Conservation (phyloP, 2,888 invertebrate species). For the Baccha elongata region DNA sequence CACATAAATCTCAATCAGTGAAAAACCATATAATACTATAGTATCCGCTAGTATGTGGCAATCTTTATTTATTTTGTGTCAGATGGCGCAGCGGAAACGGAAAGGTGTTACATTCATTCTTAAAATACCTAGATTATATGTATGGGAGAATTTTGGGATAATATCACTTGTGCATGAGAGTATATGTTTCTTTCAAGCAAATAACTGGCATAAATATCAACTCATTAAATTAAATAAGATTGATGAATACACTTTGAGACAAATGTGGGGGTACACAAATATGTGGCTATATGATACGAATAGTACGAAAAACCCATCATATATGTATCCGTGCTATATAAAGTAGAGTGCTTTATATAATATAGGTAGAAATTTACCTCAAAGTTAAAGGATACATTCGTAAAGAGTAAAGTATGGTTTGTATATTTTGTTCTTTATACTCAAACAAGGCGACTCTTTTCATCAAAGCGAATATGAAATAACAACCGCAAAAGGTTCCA, state of each 20-base stretch:
- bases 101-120: background rate
- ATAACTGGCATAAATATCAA: slow-evolving; percentile 63
- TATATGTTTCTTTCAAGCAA: slow-evolving; percentile 34
- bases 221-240: slow-evolving; percentile 71
- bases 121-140: background rate
- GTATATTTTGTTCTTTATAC: slow-evolving; percentile 1
- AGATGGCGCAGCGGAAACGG: slow-evolving; percentile 11
- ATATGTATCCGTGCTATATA: background rate
- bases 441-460: background rate
- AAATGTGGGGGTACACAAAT: slow-evolving; percentile 34
- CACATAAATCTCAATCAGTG: slow-evolving; percentile 62
- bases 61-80: slow-evolving; percentile 33
- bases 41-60: slow-evolving; percentile 9
- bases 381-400: background rate
- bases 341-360: too few relatives aligned
- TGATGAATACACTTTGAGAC: slow-evolving; percentile 61
- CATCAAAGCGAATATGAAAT: slow-evolving; percentile 45
- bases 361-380: background rate
- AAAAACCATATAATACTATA: slow-evolving; percentile 21
- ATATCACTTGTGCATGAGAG: background rate
- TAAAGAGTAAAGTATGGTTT: background rate
- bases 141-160: background rate
- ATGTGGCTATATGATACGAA: slow-evolving; percentile 11
- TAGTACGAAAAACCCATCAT: slow-evolving; percentile 13
- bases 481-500: slow-evolving; percentile 5